Base-by-base conservation (phyloP, 2,797 vertebrate species). In the Ara ararauna region DNA sequence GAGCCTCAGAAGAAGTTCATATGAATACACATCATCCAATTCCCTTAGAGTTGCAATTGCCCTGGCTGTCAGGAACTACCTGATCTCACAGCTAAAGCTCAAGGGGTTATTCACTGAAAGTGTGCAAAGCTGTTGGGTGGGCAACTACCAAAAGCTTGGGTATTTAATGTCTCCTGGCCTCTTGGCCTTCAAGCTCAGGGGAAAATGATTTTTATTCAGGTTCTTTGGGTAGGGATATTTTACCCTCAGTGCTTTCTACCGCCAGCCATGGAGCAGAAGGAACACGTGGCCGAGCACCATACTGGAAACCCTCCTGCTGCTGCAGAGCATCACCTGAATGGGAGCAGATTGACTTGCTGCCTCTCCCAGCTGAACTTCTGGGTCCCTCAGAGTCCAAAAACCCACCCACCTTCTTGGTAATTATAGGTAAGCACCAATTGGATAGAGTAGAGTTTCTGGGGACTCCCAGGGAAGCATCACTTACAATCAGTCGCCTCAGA, bases 401-500 rank as follows among this genome's bases (percentile, higher is more conserved):
- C 7, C 1, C 60, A 5, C 51, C 8, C 34, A 5, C 21, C 47
- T 32, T 34, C 29, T 50, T 0, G 0, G 11, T 21, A 27, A 8
- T 13, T 14, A 3, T 9, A 71, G 66, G 27, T 20, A 3, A 71
- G 18, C 14, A 27, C 15, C 51, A 20, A 3, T 0, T 8, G 9
- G 13, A 13, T 15, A 11, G 47, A 11, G 13, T 1, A 32, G 13
- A 29, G 27, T 32, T 72, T 62, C 48, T 67, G 53, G 50, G 45
- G 10, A 6, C 5, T 15, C 27, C 18, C 19, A 47, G 26, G 36
- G 58, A 50, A 60, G 13, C 27, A 61, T 1, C 34, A 10, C 8
- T 34, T 44, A 7, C 2, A 14, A 11, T 2, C 53, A 4, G 12
- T 20, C 1, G 0, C 13, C 16, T 23, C 9, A 2, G 53, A 45